phyloP scores from a whole-genome alignment of 2,113 vertebrate species.

The Thymallus thymallus region DNA sequence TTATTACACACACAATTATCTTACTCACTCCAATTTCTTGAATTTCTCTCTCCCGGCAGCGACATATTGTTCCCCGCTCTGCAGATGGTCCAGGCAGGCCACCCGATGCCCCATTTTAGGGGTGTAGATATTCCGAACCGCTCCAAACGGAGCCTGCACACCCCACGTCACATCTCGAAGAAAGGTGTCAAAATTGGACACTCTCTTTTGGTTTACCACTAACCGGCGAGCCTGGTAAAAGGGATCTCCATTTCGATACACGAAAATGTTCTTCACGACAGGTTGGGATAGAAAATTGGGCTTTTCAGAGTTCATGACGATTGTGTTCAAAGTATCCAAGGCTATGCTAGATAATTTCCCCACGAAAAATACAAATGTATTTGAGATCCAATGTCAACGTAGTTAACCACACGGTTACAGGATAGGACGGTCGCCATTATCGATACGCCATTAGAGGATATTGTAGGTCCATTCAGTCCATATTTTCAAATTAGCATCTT shows the following conservation, averaged over 20 bases:
- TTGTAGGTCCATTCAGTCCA: conserved; percentile 18
- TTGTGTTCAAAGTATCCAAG: neutral
- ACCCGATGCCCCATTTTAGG: conserved; percentile 86
- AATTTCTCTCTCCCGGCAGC: conserved; percentile 91
- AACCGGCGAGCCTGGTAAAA: conserved; percentile 85
- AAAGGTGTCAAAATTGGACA: conserved; percentile 89
- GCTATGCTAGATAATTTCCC: neutral
- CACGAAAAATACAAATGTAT: neutral
- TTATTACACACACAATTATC: too few relatives aligned
- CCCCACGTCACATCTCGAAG: conserved; percentile 89
- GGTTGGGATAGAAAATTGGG: conserved; percentile 72
- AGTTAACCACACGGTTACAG: neutral
- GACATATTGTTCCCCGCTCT: conserved; percentile 91
- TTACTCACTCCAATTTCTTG: conserved; percentile 81
- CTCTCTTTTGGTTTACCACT: conserved; percentile 83
- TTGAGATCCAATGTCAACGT: neutral
- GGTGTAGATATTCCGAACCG: conserved; percentile 92
- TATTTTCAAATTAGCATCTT: neutral
- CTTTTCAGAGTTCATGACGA: conserved; percentile 9
- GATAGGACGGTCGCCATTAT: conserved; percentile 24
- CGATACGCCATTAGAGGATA: conserved; percentile 20
- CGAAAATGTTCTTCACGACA: conserved; percentile 85
- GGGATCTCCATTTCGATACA: conserved; percentile 92
- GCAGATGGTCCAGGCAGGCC: conserved; percentile 82
- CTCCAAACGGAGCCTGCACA: conserved; percentile 88